Percentiles rank a stretch among this genome's conserved stretches.
Evolutionary conservation across 2,888 invertebrate species (phyloP).

Genomic region (Erebia palarica): DNA sequence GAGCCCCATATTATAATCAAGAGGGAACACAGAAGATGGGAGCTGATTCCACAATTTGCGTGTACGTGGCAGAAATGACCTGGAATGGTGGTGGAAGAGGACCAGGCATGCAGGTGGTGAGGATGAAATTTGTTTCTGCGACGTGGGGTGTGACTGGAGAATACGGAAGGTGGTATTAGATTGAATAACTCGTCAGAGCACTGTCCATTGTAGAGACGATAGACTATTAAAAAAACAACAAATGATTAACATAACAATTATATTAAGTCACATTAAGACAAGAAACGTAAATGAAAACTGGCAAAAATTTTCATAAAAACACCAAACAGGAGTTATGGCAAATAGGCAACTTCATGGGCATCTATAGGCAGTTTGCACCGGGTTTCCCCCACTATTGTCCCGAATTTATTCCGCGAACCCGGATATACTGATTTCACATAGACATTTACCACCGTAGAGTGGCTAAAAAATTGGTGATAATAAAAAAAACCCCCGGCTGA

Average conservation of each 20-base stretch:
- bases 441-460: slow-evolving; percentile 3
- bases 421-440: slow-evolving; percentile 51
- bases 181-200: too few species aligned
- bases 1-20: too few species aligned
- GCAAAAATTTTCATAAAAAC: not conserved
- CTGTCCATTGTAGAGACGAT: too few species aligned
- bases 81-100: too few species aligned
- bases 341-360: slow-evolving; percentile 7
- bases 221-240: not conserved
- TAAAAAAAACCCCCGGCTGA: too few species aligned
- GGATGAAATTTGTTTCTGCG: too few species aligned
- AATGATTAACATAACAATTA: not conserved
- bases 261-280: not conserved
- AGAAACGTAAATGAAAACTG: slow-evolving; percentile 1
- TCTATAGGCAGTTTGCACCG: slow-evolving; percentile 25
- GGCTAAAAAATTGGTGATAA: not conserved
- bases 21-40: too few species aligned
- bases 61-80: too few species aligned
- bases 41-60: too few species aligned
- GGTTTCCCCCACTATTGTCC: slow-evolving; percentile 49
- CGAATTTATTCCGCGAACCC: slow-evolving; percentile 57
- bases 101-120: too few species aligned
- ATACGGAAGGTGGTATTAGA: too few species aligned
- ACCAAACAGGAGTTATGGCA: slow-evolving; percentile 13
- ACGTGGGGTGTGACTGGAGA: too few species aligned